A percentile compares a stretch with the other conserved stretches of the same genome.
Conservation (phyloP, 2,888 invertebrate species). For the Julus scanicus region DNA sequence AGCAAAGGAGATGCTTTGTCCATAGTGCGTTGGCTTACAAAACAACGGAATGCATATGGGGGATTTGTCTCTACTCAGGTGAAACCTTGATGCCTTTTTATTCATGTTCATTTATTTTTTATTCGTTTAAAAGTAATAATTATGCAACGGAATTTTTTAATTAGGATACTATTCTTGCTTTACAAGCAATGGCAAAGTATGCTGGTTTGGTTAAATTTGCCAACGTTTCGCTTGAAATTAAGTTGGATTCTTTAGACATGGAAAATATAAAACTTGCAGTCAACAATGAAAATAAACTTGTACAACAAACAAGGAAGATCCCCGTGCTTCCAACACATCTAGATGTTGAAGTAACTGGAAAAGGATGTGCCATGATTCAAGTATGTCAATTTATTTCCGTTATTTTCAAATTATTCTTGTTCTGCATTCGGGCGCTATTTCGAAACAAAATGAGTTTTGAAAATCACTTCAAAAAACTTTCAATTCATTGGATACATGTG, state of each 20-base stretch:
- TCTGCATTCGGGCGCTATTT: too few species aligned
- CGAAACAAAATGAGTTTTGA: too few species aligned
- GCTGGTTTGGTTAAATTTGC: slow-evolving; percentile 68
- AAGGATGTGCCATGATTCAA: slow-evolving; percentile 72
- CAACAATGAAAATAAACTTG: slow-evolving; percentile 68
- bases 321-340: slow-evolving; percentile 68
- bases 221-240: slow-evolving; percentile 67
- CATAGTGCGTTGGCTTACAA: slow-evolving; percentile 78
- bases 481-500: too few species aligned
- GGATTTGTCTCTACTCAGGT: slow-evolving; percentile 82
- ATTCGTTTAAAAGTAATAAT: not conserved
- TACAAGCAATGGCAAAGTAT: slow-evolving; percentile 73
- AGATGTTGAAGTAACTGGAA: slow-evolving; percentile 69
- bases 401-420: too few species aligned
- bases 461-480: too few species aligned
- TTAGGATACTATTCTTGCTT: slow-evolving; percentile 73
- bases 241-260: slow-evolving; percentile 67
- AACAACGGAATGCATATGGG: slow-evolving; percentile 76
- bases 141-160: not conserved
- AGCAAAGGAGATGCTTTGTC: slow-evolving; percentile 72
- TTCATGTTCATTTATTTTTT: not conserved
- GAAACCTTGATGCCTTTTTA: slow-evolving; percentile 58
- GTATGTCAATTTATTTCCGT: slow-evolving; percentile 62
- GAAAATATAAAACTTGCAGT: slow-evolving; percentile 66
- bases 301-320: slow-evolving; percentile 68